A percentile compares a stretch with the other conserved stretches of the same genome.
These are phyloP conservation scores for Capitulum mitella DNA, from an alignment of 2,888 invertebrate species.

Conservation along the genomic window DNA sequence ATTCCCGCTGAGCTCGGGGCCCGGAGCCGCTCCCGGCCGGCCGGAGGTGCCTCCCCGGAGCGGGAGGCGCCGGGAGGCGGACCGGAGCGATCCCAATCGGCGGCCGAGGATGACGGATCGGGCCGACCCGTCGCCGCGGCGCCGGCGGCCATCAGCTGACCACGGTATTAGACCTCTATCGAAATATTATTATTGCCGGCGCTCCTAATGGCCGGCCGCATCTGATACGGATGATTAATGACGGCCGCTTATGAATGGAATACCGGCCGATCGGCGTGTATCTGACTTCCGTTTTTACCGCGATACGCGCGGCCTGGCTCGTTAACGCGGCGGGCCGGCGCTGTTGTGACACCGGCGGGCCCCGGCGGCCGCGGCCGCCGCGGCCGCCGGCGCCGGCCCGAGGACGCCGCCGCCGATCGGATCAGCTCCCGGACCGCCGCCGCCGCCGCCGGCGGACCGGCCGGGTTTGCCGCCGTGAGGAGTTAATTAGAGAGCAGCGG, in stretches of 20 bases:
- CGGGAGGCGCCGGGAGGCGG: background rate
- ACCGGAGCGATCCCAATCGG: background rate
- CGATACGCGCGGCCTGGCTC: background rate
- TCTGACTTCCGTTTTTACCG: slow-evolving; percentile 1
- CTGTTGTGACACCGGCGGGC: too few species aligned
- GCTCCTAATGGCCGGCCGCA: background rate
- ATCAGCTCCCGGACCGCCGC: too few species aligned
- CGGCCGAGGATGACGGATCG: background rate
- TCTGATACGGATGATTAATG: slow-evolving; percentile 11
- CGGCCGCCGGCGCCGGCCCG: too few species aligned
- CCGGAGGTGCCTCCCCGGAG: background rate
- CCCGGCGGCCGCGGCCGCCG: too few species aligned
- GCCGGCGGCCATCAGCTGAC: background rate
- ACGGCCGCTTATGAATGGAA: slow-evolving; percentile 10
- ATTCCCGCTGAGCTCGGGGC: too few species aligned
- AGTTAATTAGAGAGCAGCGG: too few species aligned
- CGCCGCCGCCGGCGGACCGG: too few species aligned
- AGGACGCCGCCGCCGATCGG: too few species aligned
- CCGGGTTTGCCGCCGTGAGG: too few species aligned
- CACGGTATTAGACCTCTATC: slow-evolving; percentile 10
- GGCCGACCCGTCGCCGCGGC: too few species aligned
- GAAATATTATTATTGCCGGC: slow-evolving; percentile 18
- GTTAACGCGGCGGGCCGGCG: background rate
- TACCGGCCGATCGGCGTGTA: background rate
- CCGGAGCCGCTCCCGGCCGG: too few species aligned